Percentiles rank a stretch among this genome's conserved stretches.
These are phyloP conservation scores for Hemicordylus capensis DNA, from an alignment of 2,113 vertebrate genomes.

Conservation along the genomic window DNA sequence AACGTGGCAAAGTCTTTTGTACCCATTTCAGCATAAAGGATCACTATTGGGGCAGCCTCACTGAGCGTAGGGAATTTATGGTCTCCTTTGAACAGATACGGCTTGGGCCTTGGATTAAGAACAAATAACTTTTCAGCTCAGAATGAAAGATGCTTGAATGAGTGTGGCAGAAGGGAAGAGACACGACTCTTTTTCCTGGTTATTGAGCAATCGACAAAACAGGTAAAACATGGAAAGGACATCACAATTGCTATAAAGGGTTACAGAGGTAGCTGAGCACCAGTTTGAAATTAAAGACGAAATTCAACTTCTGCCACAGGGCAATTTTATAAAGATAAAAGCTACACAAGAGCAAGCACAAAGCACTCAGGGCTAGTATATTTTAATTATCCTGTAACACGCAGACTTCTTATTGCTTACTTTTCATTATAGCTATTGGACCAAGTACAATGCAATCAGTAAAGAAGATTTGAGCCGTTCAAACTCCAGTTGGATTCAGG, in stretches of 20 bases:
- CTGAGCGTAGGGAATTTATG: constrained; percentile 86
- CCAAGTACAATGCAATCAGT: neutral
- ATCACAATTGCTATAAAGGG: neutral
- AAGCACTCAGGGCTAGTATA: neutral
- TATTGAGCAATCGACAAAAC: neutral
- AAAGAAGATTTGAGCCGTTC: neutral
- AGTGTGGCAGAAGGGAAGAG: neutral
- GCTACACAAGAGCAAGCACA: neutral
- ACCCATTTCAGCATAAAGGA: constrained; percentile 96
- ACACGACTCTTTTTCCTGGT: neutral
- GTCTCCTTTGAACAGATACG: constrained; percentile 90
- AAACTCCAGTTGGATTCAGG: neutral
- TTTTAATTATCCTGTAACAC: constrained; percentile 1
- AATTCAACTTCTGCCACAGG: constrained; percentile 17
- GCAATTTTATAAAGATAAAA: constrained; percentile 2
- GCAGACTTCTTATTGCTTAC: constrained; percentile 2
- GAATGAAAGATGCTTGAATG: neutral
- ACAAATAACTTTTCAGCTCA: constrained; percentile 36
- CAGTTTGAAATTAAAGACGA: neutral
- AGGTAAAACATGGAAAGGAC: neutral
- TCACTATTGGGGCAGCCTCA: constrained; percentile 82
- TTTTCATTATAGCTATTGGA: neutral
- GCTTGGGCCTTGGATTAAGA: constrained; percentile 83
- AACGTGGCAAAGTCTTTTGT: constrained; percentile 89
- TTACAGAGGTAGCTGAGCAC: neutral